Evolutionary conservation across 2,888 invertebrate species (phyloP), one percentile per base, ranked within the genome.

Genomic region (Apotomis capreana): DNA sequence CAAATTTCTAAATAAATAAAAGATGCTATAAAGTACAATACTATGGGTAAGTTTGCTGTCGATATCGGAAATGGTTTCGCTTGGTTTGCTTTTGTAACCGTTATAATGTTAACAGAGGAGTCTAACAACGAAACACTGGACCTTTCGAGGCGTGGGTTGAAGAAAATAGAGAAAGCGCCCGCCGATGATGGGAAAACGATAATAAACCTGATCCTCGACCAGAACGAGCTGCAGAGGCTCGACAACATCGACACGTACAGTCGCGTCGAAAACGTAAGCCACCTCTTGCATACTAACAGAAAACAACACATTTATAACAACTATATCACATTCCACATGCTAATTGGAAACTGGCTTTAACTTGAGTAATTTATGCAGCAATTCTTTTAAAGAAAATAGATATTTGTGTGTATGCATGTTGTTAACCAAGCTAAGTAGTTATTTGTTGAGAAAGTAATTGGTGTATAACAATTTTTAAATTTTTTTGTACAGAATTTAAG

Each of bases 181-280:
- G 90, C 94, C 69, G 95, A 95, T 74, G 96, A 96, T 87, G 94
- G 95, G 44, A 95, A 95, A 83, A 93, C 94, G 75, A 94, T 96
- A 81, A 95, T 95, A 74, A 95, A 95, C 78, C 93, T 98, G 79
- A 95, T 97, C 79, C 94, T 97, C 67, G 97, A 98, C 85, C 96
- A 97, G 84, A 98, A 98, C 94, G 97, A 97, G 84, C 90, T 98
- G 75, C 97, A 97, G 83, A 95, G 97, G 80, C 94, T 98, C 80
- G 98, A 98, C 87, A 97, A 97, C 89, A 95, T 98, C 78, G 97
- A 98, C 81, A 95, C 96, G 44, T 98, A 96, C 87, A 94, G 94
- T 71, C 95, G 96, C 84, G 94, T 98, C 68, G 96, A 96, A 89
- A 96, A 95, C 93, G 97, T 97, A 93, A 89, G 87, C 74, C 68